Evolutionary conservation across 2,888 invertebrate species (phyloP), one percentile per base, ranked within the genome.

Genomic region (Rhingia rostrata): DNA sequence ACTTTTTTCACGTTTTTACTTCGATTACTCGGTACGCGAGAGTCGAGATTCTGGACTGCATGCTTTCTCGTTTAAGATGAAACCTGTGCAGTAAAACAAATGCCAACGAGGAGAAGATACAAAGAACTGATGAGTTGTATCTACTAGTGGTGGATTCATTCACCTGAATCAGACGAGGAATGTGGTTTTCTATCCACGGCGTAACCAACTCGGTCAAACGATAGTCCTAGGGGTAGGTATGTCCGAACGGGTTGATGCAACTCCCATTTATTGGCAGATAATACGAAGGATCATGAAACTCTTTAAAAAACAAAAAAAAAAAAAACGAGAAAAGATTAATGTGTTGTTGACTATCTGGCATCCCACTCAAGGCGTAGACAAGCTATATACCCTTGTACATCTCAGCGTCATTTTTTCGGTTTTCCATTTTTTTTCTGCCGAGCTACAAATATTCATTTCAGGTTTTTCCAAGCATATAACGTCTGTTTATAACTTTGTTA

Each of bases 221-320:
- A 22, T 4, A 35, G 22, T 22, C 22, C 22, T 22, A 22, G 22
- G 22, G 22, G 22, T 10, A 49, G 30, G 4, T n/a, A 32, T 10
- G 54, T 47, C 10, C 10, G n/a, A 32, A 4, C 10, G 66, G 49
- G 47, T 81, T 22, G 43, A 33, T 22, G 63, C 58, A 63, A 70
- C 78, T 77, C 56, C 33, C 72, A 72, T 78, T 78, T 67, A 78
- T 67, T 72, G 77, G 53, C 47, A 66, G 61, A 72, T 67, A 77
- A 56, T 49, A 58, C 47, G 33, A 49, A 35, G 66, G 74, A 64
- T 54, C 61, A 45, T 37, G 12, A 41, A 66, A 74, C 49, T 66
- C 37, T 32, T 0, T 12, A 37, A 14, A 33, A 60, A 60, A 64
- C 39, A 35, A 37, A 60, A 64, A 49, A 35, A 37, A 35, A 58